Evolutionary conservation across 2,797 vertebrate species (phyloP).

Genomic region (Poeciliopsis paucimaculata): DNA sequence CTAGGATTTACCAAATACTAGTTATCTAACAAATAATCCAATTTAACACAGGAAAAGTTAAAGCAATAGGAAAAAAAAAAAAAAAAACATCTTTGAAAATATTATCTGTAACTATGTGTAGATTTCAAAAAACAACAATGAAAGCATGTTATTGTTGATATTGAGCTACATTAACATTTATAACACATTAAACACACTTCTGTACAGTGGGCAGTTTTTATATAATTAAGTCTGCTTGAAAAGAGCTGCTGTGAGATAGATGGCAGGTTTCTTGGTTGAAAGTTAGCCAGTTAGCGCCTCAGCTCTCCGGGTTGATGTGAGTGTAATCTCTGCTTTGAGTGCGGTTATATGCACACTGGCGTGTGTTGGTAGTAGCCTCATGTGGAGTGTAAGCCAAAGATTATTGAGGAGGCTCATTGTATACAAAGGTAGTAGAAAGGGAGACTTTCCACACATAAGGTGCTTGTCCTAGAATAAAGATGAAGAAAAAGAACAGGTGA

Average conservation of each 20-base stretch:
- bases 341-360: slow-evolving; percentile 40
- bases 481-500: slow-evolving; percentile 13
- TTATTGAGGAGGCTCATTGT: slow-evolving; percentile 55
- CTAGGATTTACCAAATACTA: neutral
- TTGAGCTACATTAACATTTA: neutral
- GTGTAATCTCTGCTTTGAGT: slow-evolving; percentile 64
- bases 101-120: neutral
- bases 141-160: neutral
- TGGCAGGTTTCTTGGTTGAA: slow-evolving; percentile 34
- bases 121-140: neutral
- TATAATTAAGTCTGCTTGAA: slow-evolving; percentile 34
- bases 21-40: neutral
- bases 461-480: slow-evolving; percentile 27
- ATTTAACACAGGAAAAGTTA: neutral
- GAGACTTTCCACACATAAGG: slow-evolving; percentile 30
- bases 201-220: slow-evolving; percentile 35
- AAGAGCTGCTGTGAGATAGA: slow-evolving; percentile 37
- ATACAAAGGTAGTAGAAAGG: slow-evolving; percentile 55
- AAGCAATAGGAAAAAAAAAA: neutral
- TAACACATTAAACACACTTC: slow-evolving; percentile 12
- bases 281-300: slow-evolving; percentile 40
- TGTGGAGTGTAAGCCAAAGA: slow-evolving; percentile 58
- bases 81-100: neutral
- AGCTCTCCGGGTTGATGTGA: slow-evolving; percentile 59
- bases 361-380: slow-evolving; percentile 57